Percentiles rank a stretch among this genome's conserved stretches.
These are phyloP conservation scores for Ischnus inquisitorius DNA, from an alignment of 2,888 invertebrate genomes.

Conservation along the genomic window DNA sequence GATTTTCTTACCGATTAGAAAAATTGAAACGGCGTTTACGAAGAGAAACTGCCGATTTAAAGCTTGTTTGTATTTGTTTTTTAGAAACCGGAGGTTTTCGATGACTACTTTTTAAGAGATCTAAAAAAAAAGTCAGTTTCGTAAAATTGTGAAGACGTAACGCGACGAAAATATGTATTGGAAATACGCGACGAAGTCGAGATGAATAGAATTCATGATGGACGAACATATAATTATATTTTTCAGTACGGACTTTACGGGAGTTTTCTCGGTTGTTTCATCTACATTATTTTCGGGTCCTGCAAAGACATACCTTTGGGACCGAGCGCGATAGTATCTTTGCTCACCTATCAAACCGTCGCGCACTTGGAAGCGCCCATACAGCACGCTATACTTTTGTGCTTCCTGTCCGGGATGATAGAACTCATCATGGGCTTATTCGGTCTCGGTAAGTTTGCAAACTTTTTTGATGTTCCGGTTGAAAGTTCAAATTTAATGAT, in stretches of 20 bases:
- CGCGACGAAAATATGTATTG: background rate
- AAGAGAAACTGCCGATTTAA: too few relatives aligned
- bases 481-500: too few relatives aligned
- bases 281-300: constrained; percentile 96
- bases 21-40: too few relatives aligned
- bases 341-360: constrained; percentile 93
- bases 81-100: too few relatives aligned
- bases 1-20: too few relatives aligned
- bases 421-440: constrained; percentile 93
- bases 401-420: constrained; percentile 91
- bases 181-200: background rate
- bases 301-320: constrained; percentile 97
- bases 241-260: constrained; percentile 95
- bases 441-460: constrained; percentile 88
- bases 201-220: constrained; percentile 15
- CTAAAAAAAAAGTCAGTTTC: too few relatives aligned
- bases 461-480: constrained; percentile 1
- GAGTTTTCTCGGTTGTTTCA: constrained; percentile 96
- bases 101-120: too few relatives aligned
- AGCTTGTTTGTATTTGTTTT: too few relatives aligned
- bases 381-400: constrained; percentile 90
- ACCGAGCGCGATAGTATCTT: constrained; percentile 96
- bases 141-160: too few relatives aligned
- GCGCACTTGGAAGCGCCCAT: constrained; percentile 88
- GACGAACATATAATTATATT: background rate